Evolutionary conservation across 2,888 invertebrate genomes (phyloP).

Genomic region (Callinectes sapidus): DNA sequence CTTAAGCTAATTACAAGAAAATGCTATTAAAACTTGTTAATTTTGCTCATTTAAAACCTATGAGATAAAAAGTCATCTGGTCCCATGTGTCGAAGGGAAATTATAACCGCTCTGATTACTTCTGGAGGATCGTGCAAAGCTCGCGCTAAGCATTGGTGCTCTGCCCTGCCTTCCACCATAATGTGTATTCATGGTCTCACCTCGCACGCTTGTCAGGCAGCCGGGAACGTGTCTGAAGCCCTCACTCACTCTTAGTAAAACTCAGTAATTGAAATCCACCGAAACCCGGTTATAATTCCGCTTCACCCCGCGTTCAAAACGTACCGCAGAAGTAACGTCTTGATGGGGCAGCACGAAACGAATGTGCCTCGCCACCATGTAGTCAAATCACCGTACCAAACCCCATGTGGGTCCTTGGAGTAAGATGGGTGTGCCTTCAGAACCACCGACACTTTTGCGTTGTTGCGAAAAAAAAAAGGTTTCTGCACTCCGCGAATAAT

Average conservation of each 20-base stretch:
- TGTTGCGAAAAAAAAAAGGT: background rate
- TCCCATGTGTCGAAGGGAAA: background rate
- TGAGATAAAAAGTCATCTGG: background rate
- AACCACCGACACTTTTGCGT: background rate
- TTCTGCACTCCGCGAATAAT: background rate
- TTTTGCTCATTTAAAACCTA: background rate
- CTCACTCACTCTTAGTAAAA: background rate
- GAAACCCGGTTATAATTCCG: background rate
- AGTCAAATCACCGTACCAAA: conserved; percentile 15
- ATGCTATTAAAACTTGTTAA: background rate
- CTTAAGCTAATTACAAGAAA: conserved; percentile 24
- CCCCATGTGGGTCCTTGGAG: background rate
- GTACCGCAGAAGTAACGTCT: background rate
- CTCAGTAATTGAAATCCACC: background rate
- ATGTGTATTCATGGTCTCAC: background rate
- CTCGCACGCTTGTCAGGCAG: background rate
- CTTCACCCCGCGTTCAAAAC: background rate
- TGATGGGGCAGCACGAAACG: background rate
- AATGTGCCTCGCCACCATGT: background rate
- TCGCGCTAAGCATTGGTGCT: background rate
- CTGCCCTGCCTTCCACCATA: background rate
- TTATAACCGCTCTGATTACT: background rate
- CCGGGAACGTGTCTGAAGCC: background rate
- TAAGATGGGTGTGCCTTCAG: background rate
- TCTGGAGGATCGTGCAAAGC: background rate